These are phyloP conservation scores for Pseudorhiza aurosa DNA, from an alignment of 30 jellyfish, hydroid and myxozoan genomes.

Conservation along the genomic window DNA sequence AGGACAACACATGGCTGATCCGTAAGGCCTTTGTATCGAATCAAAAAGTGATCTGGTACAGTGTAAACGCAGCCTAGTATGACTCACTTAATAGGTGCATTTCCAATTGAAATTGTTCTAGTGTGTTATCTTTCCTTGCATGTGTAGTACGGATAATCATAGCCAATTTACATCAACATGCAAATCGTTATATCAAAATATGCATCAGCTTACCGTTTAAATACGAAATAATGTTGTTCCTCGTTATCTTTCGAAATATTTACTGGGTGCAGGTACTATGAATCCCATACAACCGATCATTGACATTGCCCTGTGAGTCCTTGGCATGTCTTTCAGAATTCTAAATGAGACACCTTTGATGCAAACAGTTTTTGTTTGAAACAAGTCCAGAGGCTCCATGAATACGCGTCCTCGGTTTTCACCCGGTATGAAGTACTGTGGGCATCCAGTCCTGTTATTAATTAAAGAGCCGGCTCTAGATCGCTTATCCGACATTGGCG, in stretches of 20 bases:
- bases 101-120: too few species aligned
- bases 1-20: too few species aligned
- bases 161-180: background rate
- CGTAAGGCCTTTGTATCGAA: too few species aligned
- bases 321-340: constrained; percentile 65
- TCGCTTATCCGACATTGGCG: constrained; percentile 59
- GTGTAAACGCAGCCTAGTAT: too few species aligned
- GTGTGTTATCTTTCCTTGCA: too few species aligned
- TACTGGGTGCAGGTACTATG: constrained; percentile 84
- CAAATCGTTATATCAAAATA: too few species aligned
- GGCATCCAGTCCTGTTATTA: constrained; percentile 65
- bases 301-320: constrained; percentile 80
- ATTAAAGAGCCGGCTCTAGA: constrained; percentile 57
- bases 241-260: constrained; percentile 49
- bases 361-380: constrained; percentile 65
- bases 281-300: constrained; percentile 87
- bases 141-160: background rate
- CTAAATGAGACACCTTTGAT: constrained; percentile 69
- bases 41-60: too few species aligned
- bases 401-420: constrained; percentile 65
- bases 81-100: too few species aligned
- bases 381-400: constrained; percentile 59
- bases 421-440: constrained; percentile 80
- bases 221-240: too few species aligned
- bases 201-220: background rate